Evolutionary conservation across 2,113 vertebrate genomes (phyloP).

Genomic region (Platysternon megacephalum): DNA sequence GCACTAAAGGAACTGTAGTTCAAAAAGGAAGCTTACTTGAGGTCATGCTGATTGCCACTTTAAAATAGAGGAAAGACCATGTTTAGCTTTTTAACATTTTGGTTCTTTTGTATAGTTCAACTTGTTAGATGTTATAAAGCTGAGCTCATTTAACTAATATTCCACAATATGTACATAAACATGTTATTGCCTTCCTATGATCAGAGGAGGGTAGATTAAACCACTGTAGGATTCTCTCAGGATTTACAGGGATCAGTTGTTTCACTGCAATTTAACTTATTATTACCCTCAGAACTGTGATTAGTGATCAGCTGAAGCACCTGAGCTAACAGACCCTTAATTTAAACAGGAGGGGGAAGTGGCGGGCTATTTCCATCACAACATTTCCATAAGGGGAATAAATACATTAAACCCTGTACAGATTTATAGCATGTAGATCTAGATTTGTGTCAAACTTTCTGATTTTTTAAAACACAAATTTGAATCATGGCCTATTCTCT

Average conservation of each 20-base stretch:
- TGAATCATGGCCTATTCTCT: not conserved
- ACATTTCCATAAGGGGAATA: not conserved
- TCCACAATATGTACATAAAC: not conserved
- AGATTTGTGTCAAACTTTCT: not conserved
- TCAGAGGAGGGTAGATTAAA: not conserved
- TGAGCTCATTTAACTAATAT: not conserved
- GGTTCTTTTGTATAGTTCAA: not conserved
- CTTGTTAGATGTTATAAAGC: not conserved
- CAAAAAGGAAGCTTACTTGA: conserved; percentile 2
- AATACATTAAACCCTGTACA: not conserved
- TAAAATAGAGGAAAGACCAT: not conserved
- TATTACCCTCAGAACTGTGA: not conserved
- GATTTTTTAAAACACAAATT: conserved; percentile 4
- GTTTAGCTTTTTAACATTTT: not conserved
- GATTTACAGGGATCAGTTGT: not conserved
- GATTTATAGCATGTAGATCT: not conserved
- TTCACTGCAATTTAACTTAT: not conserved
- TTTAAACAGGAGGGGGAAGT: not conserved
- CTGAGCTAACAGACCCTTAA: not conserved
- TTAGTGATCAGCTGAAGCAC: not conserved
- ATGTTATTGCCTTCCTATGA: not conserved
- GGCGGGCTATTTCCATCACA: not conserved
- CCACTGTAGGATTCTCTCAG: not conserved
- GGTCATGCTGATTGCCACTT: not conserved
- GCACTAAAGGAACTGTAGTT: conserved; percentile 1